Evolutionary conservation across 1,140 invertebrate genomes (phyloP).

Genomic region (Halictus rubicundus): DNA sequence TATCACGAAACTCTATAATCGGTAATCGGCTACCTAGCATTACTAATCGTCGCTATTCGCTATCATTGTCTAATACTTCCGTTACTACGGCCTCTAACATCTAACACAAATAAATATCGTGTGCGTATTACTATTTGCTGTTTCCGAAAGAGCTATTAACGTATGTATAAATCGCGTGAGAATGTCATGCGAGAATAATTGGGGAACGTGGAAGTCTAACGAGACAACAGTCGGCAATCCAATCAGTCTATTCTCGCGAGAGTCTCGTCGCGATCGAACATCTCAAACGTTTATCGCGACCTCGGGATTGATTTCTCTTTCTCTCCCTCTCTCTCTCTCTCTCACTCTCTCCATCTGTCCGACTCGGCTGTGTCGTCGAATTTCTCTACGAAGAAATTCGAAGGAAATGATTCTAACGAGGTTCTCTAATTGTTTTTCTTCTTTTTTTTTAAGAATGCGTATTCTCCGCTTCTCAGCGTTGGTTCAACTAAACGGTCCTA

Average conservation of each 20-base stretch:
- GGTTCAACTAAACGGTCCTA: conserved; percentile 62
- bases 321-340: conserved; percentile 18
- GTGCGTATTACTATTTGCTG: conserved; percentile 52
- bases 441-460: conserved; percentile 39
- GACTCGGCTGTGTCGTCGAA: conserved; percentile 15
- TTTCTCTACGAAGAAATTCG: conserved; percentile 49
- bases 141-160: conserved; percentile 50
- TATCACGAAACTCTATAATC: conserved; percentile 38
- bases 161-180: conserved; percentile 64
- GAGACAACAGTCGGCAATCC: conserved; percentile 54
- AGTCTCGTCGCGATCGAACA: conserved; percentile 67
- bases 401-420: conserved; percentile 48
- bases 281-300: conserved; percentile 1
- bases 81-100: conserved; percentile 64
- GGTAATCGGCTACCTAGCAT: conserved; percentile 49
- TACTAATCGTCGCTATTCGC: conserved; percentile 55
- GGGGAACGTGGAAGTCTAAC: conserved; percentile 55
- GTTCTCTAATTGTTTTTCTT: conserved; percentile 53
- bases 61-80: conserved; percentile 60
- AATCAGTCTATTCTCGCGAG: conserved; percentile 73
- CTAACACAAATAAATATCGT: conserved; percentile 71
- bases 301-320: not conserved
- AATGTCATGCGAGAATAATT: conserved; percentile 45
- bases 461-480: conserved; percentile 50
- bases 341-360: not conserved